Base-by-base conservation (phyloP, 2,113 vertebrate species). In the Cercopithecus mona region DNA sequence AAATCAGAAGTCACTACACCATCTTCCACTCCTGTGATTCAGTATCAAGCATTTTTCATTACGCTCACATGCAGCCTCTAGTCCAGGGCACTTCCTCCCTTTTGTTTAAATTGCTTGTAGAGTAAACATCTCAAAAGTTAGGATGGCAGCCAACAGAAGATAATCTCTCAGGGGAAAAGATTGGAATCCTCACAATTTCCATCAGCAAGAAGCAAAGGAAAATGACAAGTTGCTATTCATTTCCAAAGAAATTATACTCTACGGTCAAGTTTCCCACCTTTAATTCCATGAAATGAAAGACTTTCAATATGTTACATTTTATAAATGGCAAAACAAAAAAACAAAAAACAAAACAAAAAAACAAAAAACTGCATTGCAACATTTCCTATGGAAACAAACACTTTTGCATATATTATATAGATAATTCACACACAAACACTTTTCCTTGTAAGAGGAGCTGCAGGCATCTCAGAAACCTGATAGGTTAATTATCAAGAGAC, bases 71-170 rank as follows among this genome's bases (percentile, higher is more conserved):
- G 68, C 95, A 96, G 97, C 84, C 93, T 87, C 95, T 85, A 85
- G 94, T 96, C 85, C 95, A 68, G 95, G 91, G 97, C 94, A 98
- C 97, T 98, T 97, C 97, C 97, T 97, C 91, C n/a, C 96, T 97
- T 97, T 98, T 98, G 97, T 98, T 98, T 97, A 97, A 98, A 97
- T 97, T 97, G 96, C 96, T 93, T 97, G 85, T 98, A 97, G 97
- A 98, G 97, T 97, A 98, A 98, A 98, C 93, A 98, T 95, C 97
- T 96, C 90, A 93, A 92, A 97, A 97, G 1, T 96, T 97, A 97
- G 97, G 97, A 98, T 93, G 97, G 96, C 95, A 30, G 97, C 98
- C 98, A 98, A 94, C 57, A 95, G 97, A 97, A 98, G 97, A 98
- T 97, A 95, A 93, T 97, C 90, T 97, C 97, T 97, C 95, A 76